Conservation (phyloP, 2,888 invertebrate genomes). For the Phaonia tiefii region DNA sequence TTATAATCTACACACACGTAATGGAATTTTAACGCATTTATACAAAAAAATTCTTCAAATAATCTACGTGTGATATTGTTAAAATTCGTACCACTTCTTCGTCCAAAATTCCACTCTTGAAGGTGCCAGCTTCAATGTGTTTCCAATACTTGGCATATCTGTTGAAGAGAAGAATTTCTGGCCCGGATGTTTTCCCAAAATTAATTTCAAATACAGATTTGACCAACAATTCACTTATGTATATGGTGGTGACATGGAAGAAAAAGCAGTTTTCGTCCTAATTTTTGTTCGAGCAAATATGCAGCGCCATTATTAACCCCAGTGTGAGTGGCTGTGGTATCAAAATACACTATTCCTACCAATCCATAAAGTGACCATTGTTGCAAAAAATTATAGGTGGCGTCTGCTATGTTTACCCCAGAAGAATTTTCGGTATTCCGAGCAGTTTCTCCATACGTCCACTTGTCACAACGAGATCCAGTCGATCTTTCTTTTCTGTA, state of each 20-base stretch:
- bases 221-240: background rate
- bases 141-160: too few relatives aligned
- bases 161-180: too few relatives aligned
- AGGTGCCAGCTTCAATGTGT: background rate
- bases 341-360: too few relatives aligned
- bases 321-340: slow-evolving; percentile 18
- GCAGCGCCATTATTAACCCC: slow-evolving; percentile 14
- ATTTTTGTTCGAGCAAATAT: slow-evolving; percentile 11
- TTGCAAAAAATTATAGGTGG: background rate
- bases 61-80: slow-evolving; percentile 18
- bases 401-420: too few relatives aligned
- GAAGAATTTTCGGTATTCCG: slow-evolving; percentile 4
- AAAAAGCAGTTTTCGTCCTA: slow-evolving; percentile 14
- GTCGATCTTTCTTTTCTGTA: slow-evolving; percentile 6
- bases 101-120: slow-evolving; percentile 1
- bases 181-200: too few relatives aligned
- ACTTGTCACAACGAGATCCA: slow-evolving; percentile 7
- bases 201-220: too few relatives aligned
- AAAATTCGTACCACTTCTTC: slow-evolving; percentile 7
- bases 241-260: slow-evolving; percentile 18
- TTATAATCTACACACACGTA: too few relatives aligned
- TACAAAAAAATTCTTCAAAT: slow-evolving; percentile 20
- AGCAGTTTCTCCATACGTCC: slow-evolving; percentile 13
- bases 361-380: too few relatives aligned
- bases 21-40: slow-evolving; percentile 16